A percentile compares a stretch with the other conserved stretches of the same genome.
These are phyloP conservation scores for Pantherophis guttatus DNA, from an alignment of 2,113 vertebrate genomes.

Conservation along the genomic window DNA sequence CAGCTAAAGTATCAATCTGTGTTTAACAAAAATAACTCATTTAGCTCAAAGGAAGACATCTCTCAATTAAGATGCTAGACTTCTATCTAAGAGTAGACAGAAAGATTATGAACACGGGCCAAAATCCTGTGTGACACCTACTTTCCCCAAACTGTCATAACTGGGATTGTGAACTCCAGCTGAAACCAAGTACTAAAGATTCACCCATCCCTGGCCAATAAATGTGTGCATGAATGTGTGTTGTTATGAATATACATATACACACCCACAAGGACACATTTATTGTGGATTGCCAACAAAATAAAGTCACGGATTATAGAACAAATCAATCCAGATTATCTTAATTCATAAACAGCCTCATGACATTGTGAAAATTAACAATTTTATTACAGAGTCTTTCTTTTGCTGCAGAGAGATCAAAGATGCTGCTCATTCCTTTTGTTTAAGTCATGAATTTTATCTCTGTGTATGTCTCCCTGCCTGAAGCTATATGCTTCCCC, in stretches of 20 bases:
- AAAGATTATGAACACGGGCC: background rate
- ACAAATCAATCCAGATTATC: background rate
- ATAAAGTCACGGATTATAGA: background rate
- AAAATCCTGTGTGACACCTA: background rate
- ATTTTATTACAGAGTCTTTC: background rate
- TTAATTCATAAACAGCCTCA: background rate
- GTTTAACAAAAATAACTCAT: background rate
- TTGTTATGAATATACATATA: background rate
- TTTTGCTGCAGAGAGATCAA: background rate
- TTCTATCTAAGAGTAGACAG: background rate
- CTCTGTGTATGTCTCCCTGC: background rate
- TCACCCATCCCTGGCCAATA: background rate
- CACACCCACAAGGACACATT: background rate
- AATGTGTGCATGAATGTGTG: background rate
- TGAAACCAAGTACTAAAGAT: background rate
- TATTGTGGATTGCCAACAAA: background rate
- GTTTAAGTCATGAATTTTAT: background rate
- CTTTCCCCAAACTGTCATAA: background rate
- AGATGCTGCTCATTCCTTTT: background rate
- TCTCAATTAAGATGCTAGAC: background rate
- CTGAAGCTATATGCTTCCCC: background rate
- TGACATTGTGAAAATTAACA: background rate
- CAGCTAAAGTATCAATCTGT: constrained; percentile 36
- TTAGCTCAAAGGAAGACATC: background rate
- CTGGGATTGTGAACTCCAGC: background rate